Evolutionary conservation across 2,888 invertebrate species (phyloP).

Genomic region (Harmothoe impar): DNA sequence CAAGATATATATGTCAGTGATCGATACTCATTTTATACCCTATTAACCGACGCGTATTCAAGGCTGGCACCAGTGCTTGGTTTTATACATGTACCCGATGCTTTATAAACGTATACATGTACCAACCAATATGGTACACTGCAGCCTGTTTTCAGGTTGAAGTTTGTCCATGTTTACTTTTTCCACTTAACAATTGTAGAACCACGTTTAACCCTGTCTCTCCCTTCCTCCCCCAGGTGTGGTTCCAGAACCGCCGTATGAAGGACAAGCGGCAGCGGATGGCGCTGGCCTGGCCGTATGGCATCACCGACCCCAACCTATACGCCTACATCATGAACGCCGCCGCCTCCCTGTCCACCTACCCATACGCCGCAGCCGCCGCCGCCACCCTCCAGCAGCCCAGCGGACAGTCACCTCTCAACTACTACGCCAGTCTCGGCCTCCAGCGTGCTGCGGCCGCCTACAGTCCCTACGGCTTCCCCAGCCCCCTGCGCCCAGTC

Average conservation of each 20-base stretch:
- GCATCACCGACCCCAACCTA: constrained; percentile 92
- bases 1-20: no score
- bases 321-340: constrained; percentile 94
- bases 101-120: no score
- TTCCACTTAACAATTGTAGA: no score
- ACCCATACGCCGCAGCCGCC: constrained; percentile 82
- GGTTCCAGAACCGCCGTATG: constrained; percentile 99
- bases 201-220: no score
- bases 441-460: constrained; percentile 71
- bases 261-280: constrained; percentile 98
- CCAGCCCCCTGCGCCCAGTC: constrained; percentile 50
- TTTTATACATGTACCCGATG: no score
- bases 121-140: no score
- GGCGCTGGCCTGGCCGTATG: constrained; percentile 96
- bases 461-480: constrained; percentile 67
- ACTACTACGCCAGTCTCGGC: constrained; percentile 76
- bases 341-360: constrained; percentile 84
- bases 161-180: no score
- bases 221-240: constrained; percentile 83
- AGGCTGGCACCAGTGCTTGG: no score
- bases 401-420: constrained; percentile 67
- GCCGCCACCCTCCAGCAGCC: constrained; percentile 53
- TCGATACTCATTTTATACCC: no score
- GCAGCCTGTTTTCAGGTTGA: no score
- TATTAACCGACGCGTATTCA: no score